phyloP scores from a whole-genome alignment of 2,797 vertebrate genomes.

The Pelobates cultripes region DNA sequence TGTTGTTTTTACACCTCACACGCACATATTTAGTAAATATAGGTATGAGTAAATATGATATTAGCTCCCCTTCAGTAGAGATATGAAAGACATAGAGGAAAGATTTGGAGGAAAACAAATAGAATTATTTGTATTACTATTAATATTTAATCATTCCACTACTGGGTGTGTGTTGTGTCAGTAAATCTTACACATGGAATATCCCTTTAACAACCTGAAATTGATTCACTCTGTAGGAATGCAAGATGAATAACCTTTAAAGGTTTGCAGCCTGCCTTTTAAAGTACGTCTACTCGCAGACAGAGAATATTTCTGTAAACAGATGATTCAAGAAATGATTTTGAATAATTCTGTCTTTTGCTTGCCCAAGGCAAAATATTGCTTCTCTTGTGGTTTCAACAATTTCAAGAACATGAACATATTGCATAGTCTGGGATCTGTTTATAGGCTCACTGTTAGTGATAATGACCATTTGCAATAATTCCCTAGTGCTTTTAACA shows the following conservation, averaged over 20 bases:
- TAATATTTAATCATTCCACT: too few species aligned
- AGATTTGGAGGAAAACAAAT: too few species aligned
- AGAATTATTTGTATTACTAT: too few species aligned
- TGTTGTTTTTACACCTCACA: too few species aligned
- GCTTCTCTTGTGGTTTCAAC: conserved; percentile 6
- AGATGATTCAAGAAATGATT: conserved; percentile 10
- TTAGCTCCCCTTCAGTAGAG: too few species aligned
- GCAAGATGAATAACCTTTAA: not conserved
- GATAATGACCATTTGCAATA: conserved; percentile 8
- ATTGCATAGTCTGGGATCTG: conserved; percentile 13
- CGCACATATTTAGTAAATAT: too few species aligned
- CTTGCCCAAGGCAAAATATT: conserved; percentile 1
- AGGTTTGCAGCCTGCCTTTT: too few species aligned
- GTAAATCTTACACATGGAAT: too few species aligned
- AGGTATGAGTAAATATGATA: too few species aligned
- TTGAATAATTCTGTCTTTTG: conserved; percentile 6
- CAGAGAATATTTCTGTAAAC: conserved; percentile 9
- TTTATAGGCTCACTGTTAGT: not conserved
- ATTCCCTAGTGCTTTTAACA: conserved; percentile 7
- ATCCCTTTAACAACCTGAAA: not conserved
- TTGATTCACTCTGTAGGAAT: not conserved
- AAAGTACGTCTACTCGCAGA: not conserved
- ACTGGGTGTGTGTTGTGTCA: too few species aligned
- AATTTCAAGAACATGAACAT: not conserved
- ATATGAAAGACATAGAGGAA: too few species aligned